A percentile compares a stretch with the other conserved stretches of the same genome.
phyloP scores from a whole-genome alignment of 2,888 invertebrate genomes.

The Caenorhabditis japonica region DNA sequence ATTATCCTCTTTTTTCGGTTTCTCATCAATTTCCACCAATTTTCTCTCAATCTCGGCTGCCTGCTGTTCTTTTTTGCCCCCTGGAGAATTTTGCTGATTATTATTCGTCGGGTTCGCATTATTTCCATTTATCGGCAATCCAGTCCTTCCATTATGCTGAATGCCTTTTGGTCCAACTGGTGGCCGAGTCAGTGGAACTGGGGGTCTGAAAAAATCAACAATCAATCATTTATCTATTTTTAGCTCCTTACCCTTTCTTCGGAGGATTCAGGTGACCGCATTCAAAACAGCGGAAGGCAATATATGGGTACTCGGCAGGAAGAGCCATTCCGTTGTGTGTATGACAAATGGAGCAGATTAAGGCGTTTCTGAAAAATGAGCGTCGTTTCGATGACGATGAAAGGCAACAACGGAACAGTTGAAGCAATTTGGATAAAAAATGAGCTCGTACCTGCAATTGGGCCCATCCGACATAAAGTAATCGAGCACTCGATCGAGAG shows the following conservation, averaged over 20 bases:
- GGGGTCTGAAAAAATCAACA: slow-evolving; percentile 28
- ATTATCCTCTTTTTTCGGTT: slow-evolving; percentile 2
- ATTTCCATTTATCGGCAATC: background rate
- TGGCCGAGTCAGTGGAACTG: slow-evolving; percentile 24
- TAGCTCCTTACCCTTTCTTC: slow-evolving; percentile 47
- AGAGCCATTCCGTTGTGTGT: slow-evolving; percentile 93
- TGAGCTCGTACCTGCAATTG: slow-evolving; percentile 84
- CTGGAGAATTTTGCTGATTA: no score
- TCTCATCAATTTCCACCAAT: slow-evolving; percentile 5
- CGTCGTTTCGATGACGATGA: slow-evolving; percentile 2
- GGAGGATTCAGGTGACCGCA: slow-evolving; percentile 70
- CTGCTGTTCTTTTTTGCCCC: slow-evolving; percentile 3
- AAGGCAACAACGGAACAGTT: background rate
- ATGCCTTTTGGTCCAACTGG: slow-evolving; percentile 27
- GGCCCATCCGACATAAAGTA: slow-evolving; percentile 96
- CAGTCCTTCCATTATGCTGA: slow-evolving; percentile 25
- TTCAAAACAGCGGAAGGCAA: slow-evolving; percentile 84
- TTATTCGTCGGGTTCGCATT: slow-evolving; percentile 2
- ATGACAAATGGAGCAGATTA: slow-evolving; percentile 90
- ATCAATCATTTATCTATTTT: background rate
- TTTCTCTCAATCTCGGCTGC: slow-evolving; percentile 11
- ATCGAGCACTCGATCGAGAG: slow-evolving; percentile 91
- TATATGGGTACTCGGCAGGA: slow-evolving; percentile 84
- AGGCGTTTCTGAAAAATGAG: slow-evolving; percentile 83
- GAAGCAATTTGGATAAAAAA: background rate